phyloP scores from a whole-genome alignment of 2,888 invertebrate genomes.

The Ormyrus nitidulus region DNA sequence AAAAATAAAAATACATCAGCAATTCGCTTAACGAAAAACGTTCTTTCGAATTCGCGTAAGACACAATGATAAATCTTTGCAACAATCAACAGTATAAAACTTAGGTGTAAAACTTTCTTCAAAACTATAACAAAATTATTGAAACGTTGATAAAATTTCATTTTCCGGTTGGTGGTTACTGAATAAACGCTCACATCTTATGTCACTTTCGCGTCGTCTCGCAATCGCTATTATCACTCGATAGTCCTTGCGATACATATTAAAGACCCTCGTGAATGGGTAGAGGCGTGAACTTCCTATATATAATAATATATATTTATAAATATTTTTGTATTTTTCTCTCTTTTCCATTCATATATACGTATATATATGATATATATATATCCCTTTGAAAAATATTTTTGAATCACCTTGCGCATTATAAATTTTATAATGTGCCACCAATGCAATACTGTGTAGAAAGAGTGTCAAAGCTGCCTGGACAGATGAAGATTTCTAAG shows the following conservation, averaged over 20 bases:
- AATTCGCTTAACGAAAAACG: too few species aligned
- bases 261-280: conserved; percentile 18
- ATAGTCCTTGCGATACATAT: not conserved
- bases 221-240: conserved; percentile 1
- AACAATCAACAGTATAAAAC: conserved; percentile 29
- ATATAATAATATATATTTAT: conserved; percentile 32
- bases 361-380: conserved; percentile 59
- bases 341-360: conserved; percentile 25
- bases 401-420: conserved; percentile 13
- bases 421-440: not conserved
- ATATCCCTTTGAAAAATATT: conserved; percentile 56
- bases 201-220: not conserved
- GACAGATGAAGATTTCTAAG: too few species aligned
- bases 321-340: conserved; percentile 38
- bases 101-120: not conserved
- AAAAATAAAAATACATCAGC: too few species aligned
- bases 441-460: conserved; percentile 10
- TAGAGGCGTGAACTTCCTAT: conserved; percentile 30
- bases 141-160: conserved; percentile 17
- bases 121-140: conserved; percentile 19
- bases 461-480: too few species aligned
- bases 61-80: conserved; percentile 42
- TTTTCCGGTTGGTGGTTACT: not conserved
- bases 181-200: conserved; percentile 22
- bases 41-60: too few species aligned